Evolutionary conservation across 2,888 invertebrate genomes (phyloP).

Genomic region (Cataglyphis altisquamis): DNA sequence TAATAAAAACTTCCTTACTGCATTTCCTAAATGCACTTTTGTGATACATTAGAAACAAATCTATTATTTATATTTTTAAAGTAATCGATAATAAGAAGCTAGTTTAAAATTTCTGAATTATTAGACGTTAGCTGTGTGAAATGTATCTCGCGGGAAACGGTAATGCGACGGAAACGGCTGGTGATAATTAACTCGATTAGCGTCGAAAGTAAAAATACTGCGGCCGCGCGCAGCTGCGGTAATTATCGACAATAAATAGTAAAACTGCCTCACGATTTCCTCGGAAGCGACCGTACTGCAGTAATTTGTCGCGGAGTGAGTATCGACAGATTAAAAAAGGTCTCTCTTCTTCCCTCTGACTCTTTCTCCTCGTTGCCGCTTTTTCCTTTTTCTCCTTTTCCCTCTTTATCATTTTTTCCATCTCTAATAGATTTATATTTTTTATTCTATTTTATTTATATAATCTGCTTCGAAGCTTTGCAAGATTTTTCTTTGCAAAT

Average conservation of each 20-base stretch:
- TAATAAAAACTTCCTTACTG: background rate
- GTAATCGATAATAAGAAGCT: background rate
- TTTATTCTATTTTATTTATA: background rate
- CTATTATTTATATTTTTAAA: background rate
- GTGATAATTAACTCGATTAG: conserved; percentile 66
- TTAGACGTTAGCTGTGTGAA: background rate
- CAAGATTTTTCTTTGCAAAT: background rate
- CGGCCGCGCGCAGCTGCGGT: conserved; percentile 57
- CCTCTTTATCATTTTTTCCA: background rate
- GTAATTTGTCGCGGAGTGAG: conserved; percentile 70
- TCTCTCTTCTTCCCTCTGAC: conserved; percentile 1
- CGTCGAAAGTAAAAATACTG: conserved; percentile 63
- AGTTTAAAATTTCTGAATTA: background rate
- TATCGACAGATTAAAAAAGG: conserved; percentile 72
- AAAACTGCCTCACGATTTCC: conserved; percentile 46
- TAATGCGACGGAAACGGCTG: conserved; percentile 32
- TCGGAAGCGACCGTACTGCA: conserved; percentile 54
- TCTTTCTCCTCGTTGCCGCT: background rate
- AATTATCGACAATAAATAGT: conserved; percentile 70
- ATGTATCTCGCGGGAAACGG: background rate
- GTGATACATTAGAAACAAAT: background rate
- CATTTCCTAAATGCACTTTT: background rate
- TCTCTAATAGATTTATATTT: background rate
- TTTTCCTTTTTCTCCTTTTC: background rate
- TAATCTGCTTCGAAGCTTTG: background rate